Conservation (phyloP, 2,888 invertebrate species). For the Aplocera efformata region DNA sequence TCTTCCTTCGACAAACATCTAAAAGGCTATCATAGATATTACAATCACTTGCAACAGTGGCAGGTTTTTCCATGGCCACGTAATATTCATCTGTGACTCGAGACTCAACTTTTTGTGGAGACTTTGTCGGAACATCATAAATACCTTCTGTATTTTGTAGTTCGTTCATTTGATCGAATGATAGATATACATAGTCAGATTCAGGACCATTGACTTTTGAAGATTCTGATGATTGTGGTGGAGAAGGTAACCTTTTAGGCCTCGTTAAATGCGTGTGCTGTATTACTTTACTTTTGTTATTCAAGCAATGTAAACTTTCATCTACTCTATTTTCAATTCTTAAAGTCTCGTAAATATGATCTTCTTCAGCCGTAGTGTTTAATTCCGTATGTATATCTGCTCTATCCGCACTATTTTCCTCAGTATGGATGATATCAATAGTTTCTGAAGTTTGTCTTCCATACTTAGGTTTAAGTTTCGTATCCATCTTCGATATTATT, state of each 20-base stretch:
- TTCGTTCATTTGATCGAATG: conserved; percentile 63
- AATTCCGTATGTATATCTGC: conserved; percentile 32
- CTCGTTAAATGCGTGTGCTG: conserved; percentile 49
- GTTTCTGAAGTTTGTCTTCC: conserved; percentile 62
- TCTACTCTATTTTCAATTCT: conserved; percentile 62
- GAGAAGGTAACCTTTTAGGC: conserved; percentile 60
- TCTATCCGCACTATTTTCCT: conserved; percentile 33
- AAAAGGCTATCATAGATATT: conserved; percentile 65
- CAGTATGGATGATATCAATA: conserved; percentile 31
- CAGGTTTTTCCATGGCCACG: conserved; percentile 58
- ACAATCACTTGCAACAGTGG: conserved; percentile 37
- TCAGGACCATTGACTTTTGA: conserved; percentile 59
- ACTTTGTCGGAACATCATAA: conserved; percentile 66
- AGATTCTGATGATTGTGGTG: conserved; percentile 36
- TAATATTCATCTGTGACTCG: conserved; percentile 50
- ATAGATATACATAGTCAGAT: conserved; percentile 75
- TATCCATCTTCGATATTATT: conserved; percentile 61
- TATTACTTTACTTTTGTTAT: conserved; percentile 57
- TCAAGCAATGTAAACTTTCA: conserved; percentile 47
- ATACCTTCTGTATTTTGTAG: conserved; percentile 56
- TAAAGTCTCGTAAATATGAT: conserved; percentile 82
- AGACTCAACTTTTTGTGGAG: conserved; percentile 52
- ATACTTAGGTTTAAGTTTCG: conserved; percentile 59
- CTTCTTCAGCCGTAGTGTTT: conserved; percentile 60
- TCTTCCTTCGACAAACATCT: conserved; percentile 63